Percentiles rank a stretch among this genome's conserved stretches.
Evolutionary conservation across 2,113 vertebrate species (phyloP).

Genomic region (Fulica atra): DNA sequence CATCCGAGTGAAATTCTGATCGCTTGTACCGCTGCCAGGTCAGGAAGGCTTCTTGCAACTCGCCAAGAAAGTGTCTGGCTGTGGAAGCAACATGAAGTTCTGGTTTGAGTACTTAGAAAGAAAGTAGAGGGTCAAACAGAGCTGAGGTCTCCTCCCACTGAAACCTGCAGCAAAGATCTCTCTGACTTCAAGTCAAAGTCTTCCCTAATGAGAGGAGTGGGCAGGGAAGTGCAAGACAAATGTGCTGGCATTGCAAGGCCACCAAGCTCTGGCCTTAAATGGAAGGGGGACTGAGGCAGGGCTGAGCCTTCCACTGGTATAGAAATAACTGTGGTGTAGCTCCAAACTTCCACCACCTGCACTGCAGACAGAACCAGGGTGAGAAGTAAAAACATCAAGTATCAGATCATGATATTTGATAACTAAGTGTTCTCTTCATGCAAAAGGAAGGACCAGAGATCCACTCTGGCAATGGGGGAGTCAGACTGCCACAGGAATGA

Average conservation of each 20-base stretch:
- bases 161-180: not conserved
- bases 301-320: not conserved
- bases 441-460: not conserved
- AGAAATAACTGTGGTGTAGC: not conserved
- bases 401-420: not conserved
- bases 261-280: not conserved
- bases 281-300: not conserved
- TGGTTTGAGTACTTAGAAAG: not conserved
- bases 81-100: not conserved
- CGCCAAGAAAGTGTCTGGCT: conserved; percentile 18
- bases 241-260: not conserved
- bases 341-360: not conserved
- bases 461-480: not conserved
- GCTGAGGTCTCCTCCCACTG: not conserved
- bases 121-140: not conserved
- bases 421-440: not conserved
- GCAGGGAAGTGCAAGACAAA: not conserved
- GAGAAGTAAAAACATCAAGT: not conserved
- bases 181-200: not conserved
- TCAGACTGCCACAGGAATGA: not conserved
- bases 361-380: not conserved
- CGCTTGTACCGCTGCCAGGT: not conserved
- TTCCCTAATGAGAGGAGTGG: not conserved
- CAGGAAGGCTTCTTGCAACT: not conserved
- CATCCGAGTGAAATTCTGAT: conserved; percentile 35